Base-by-base conservation (phyloP, 2,797 vertebrate genomes). In the Urophycis tenuis region DNA sequence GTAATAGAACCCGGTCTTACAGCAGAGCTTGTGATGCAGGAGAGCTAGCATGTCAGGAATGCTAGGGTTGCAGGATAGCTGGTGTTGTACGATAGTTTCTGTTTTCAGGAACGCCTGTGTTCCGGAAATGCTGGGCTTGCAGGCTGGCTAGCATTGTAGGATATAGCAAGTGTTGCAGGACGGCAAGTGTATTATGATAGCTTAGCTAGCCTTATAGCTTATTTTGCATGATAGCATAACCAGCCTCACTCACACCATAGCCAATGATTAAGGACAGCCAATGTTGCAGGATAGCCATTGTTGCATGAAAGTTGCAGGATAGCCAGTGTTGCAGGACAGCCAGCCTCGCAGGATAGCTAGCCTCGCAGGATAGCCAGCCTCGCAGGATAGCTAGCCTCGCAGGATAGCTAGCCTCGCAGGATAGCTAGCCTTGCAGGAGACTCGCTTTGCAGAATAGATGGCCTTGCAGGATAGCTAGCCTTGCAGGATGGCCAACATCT, bases 1-100 rank as follows among this genome's bases (percentile, higher is more conserved):
- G 84, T 25, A 60, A 84, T 78, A 80, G 22, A 25, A 76, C 82
- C 81, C 79, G 81, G 80, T 25, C 53, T 60, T 6, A 60, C 22
- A 60, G 53, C 22, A 1, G 9, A 60, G 53, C 53, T 11, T 60
- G 53, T 25, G 53, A 25, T 60, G 53, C 53, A 60, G 53, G 53
- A 60, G 53, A 60, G 53, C 22, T 60, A 60, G n/a, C 53, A 10
- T n/a, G 22, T n/a, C 22, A 60, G 53, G 53, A 25, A 60, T 19
- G 53, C 53, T 25, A 25, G 53, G 19, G 53, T 60, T 60, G 53
- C 53, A 60, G 4, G 53, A 60, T 60, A 11, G 53, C 53, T 60
- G 10, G 17, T n/a, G 53, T 60, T 60, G 17, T 22, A 19, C 6
- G 53, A 60, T n/a, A n/a, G 53, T n/a, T n/a, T 1, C 22, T n/a